Conservation (phyloP, 2,113 vertebrate genomes). For the Percina caprodes region DNA sequence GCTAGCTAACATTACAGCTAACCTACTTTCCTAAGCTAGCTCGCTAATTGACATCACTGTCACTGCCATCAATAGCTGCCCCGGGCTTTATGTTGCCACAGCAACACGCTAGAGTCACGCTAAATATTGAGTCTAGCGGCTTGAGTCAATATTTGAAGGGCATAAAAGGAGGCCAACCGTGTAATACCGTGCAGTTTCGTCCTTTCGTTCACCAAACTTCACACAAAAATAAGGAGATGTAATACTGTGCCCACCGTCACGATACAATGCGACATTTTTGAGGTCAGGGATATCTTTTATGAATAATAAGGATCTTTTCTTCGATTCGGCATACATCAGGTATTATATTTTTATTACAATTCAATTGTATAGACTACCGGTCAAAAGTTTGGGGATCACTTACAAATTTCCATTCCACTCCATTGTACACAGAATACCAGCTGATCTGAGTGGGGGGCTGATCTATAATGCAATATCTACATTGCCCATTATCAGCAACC, state of each 20-base stretch:
- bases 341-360: not conserved
- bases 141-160: constrained; percentile 70
- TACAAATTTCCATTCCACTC: too few relatives aligned
- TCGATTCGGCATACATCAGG: not conserved
- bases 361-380: too few relatives aligned
- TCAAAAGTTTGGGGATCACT: too few relatives aligned
- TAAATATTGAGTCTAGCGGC: too few relatives aligned
- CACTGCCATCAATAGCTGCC: constrained; percentile 57
- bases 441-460: too few relatives aligned
- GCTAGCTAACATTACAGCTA: not conserved
- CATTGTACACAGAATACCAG: too few relatives aligned
- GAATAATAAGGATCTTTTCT: not conserved
- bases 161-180: constrained; percentile 38
- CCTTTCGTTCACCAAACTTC: not conserved
- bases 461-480: too few relatives aligned
- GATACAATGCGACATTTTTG: fast-evolving
- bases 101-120: constrained; percentile 26
- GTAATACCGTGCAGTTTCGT: too few relatives aligned
- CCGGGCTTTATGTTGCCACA: constrained; percentile 57
- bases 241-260: fast-evolving
- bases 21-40: not conserved
- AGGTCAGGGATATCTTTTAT: fast-evolving
- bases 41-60: not conserved
- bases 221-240: fast-evolving
- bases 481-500: too few relatives aligned